Evolutionary conservation across 1,140 invertebrate species (phyloP).

Genomic region (Elysia chlorotica): DNA sequence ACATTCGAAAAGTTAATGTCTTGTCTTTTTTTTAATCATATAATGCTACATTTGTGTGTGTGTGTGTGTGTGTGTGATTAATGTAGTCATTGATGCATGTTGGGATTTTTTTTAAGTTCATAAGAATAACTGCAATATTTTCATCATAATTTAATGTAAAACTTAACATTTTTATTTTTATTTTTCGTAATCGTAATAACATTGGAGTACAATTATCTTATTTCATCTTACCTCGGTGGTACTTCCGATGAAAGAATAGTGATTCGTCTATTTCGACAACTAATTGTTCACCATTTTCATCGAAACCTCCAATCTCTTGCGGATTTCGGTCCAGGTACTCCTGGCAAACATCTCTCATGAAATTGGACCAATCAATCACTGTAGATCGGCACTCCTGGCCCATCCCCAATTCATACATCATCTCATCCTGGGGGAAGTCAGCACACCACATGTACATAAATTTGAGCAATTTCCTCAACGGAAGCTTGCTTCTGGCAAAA

Average conservation of each 20-base stretch:
- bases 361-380: slow-evolving; percentile 23
- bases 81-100: too few relatives aligned
- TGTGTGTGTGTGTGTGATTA: too few relatives aligned
- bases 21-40: too few relatives aligned
- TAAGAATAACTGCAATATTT: too few relatives aligned
- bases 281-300: slow-evolving; percentile 4
- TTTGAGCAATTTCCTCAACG: background rate
- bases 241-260: slow-evolving; percentile 30
- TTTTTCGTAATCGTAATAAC: too few relatives aligned
- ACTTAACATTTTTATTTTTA: too few relatives aligned
- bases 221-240: slow-evolving; percentile 26
- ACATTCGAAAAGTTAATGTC: too few relatives aligned
- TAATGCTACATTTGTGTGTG: too few relatives aligned
- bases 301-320: slow-evolving; percentile 12
- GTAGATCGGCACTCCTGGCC: slow-evolving; percentile 4
- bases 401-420: slow-evolving; percentile 1
- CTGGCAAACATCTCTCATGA: slow-evolving; percentile 16
- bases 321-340: background rate
- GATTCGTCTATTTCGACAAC: slow-evolving; percentile 28
- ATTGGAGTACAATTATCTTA: too few relatives aligned
- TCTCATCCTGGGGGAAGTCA: slow-evolving; percentile 7
- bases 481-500: background rate
- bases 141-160: too few relatives aligned
- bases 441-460: slow-evolving; percentile 7
- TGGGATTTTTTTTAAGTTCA: too few relatives aligned